phyloP scores from a whole-genome alignment of 2,888 invertebrate species.

The Ligdia adustata region DNA sequence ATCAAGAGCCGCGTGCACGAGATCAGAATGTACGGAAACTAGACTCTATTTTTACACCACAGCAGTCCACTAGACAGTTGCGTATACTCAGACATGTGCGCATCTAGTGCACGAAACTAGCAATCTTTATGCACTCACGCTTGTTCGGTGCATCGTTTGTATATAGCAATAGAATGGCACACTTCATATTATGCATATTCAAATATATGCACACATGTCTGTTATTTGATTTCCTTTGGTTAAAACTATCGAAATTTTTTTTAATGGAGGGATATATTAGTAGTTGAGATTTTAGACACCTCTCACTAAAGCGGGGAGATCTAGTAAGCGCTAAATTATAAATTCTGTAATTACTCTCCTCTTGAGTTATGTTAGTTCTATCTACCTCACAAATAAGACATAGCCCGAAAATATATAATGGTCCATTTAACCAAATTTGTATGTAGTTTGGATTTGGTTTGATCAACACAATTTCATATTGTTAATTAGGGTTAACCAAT shows the following conservation, averaged over 20 bases:
- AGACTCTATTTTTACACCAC: background rate
- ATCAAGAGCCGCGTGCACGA: slow-evolving; percentile 11
- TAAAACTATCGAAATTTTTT: too few relatives aligned
- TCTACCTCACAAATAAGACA: background rate
- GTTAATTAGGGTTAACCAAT: too few relatives aligned
- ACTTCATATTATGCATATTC: background rate
- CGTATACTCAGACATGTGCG: slow-evolving; percentile 11
- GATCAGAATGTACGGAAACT: slow-evolving; percentile 16
- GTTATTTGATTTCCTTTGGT: too few relatives aligned
- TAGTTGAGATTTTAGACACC: background rate
- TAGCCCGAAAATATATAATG: too few relatives aligned
- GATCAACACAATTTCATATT: too few relatives aligned
- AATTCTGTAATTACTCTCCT: background rate
- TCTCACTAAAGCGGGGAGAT: slow-evolving; percentile 2
- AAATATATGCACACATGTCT: slow-evolving; percentile 10
- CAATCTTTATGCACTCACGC: background rate
- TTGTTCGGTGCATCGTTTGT: slow-evolving; percentile 7
- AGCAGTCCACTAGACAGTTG: slow-evolving; percentile 18
- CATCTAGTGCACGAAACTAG: slow-evolving; percentile 3
- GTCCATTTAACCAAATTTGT: too few relatives aligned
- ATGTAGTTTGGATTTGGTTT: too few relatives aligned
- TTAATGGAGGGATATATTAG: background rate
- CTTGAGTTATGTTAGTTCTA: slow-evolving; percentile 4
- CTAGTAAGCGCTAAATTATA: too few relatives aligned
- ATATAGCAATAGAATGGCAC: background rate